Conservation (phyloP, 2,797 vertebrate species). For the Gephyroberyx darwinii region DNA sequence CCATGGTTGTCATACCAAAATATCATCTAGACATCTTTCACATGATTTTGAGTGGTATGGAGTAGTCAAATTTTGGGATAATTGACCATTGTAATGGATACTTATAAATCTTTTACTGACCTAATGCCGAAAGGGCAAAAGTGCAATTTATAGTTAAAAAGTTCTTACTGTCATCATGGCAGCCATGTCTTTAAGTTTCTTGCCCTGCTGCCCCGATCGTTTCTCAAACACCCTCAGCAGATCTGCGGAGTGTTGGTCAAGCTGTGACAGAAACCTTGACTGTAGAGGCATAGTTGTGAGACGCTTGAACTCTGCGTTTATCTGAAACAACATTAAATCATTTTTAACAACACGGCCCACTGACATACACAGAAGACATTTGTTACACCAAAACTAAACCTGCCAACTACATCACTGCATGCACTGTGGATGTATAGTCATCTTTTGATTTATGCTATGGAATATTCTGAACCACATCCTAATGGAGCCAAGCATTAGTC, state of each 20-base stretch:
- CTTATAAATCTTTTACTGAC: neutral
- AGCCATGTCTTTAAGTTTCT: constrained; percentile 23
- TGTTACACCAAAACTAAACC: too few relatives aligned
- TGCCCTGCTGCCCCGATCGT: constrained; percentile 8
- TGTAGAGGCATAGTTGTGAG: constrained; percentile 37
- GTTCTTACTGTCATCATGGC: constrained; percentile 25
- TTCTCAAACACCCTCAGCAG: constrained; percentile 6
- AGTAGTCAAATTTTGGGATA: too few relatives aligned
- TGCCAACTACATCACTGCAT: too few relatives aligned
- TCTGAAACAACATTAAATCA: constrained; percentile 29
- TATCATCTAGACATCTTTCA: too few relatives aligned
- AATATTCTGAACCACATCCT: too few relatives aligned
- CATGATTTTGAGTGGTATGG: too few relatives aligned
- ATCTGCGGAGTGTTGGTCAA: constrained; percentile 9
- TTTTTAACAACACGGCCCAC: constrained; percentile 12
- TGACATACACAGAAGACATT: neutral
- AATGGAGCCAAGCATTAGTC: neutral
- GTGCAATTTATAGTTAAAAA: constrained; percentile 10
- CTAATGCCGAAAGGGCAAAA: neutral
- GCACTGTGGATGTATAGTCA: too few relatives aligned
- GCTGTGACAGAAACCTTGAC: constrained; percentile 30
- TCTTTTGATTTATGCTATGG: too few relatives aligned
- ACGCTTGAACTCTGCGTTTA: constrained; percentile 20
- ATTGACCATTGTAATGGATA: constrained; percentile 1
- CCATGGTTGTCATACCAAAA: too few relatives aligned